Evolutionary conservation across 2,113 vertebrate genomes (phyloP).

Genomic region (Crotalus horridus): DNA sequence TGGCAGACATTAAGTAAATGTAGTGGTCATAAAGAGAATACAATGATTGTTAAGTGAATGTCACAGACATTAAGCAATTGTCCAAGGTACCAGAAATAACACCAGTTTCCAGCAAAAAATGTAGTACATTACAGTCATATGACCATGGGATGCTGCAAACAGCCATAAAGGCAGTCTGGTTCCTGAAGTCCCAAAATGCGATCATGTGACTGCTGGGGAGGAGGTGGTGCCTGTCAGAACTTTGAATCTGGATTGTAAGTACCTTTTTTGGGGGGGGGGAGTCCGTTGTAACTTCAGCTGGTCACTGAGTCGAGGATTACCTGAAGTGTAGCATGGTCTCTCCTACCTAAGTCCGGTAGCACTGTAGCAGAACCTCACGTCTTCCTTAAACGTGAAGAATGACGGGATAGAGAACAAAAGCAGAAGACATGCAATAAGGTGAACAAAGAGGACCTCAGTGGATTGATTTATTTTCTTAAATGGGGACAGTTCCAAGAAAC

Average conservation of each 20-base stretch:
- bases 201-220: background rate
- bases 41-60: background rate
- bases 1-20: background rate
- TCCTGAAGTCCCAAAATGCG: background rate
- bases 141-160: background rate
- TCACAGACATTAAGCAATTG: background rate
- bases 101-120: background rate
- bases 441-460: background rate
- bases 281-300: background rate
- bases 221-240: background rate
- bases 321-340: background rate
- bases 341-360: background rate
- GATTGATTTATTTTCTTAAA: background rate
- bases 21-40: background rate
- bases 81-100: background rate
- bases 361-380: no score
- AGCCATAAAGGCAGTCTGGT: background rate
- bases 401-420: background rate
- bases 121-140: background rate
- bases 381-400: background rate
- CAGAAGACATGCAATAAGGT: background rate
- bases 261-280: background rate
- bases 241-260: background rate
- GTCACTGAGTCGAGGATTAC: background rate
- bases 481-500: background rate